Conservation (phyloP, 2,113 vertebrate species). For the Nicator chloris region DNA sequence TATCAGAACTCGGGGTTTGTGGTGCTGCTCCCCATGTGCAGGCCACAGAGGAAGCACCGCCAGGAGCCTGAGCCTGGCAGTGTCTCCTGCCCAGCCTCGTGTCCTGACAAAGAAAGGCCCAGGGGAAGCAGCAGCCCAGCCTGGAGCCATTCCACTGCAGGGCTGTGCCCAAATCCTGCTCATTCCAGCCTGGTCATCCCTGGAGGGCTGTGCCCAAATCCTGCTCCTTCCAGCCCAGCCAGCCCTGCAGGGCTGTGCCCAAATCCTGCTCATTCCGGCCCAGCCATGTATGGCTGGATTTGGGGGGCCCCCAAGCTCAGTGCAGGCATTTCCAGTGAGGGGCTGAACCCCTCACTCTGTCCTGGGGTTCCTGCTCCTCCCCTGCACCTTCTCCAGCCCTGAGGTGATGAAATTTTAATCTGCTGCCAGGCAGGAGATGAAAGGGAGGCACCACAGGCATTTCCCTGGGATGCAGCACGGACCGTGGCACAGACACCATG, state of each 20-base stretch:
- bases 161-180: not conserved
- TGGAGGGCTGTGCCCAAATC: not conserved
- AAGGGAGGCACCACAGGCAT: not conserved
- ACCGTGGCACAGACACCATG: fast-evolving
- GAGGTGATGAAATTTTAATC: conserved; percentile 7
- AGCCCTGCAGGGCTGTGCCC: not conserved
- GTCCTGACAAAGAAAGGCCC: fast-evolving
- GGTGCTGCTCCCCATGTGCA: not conserved
- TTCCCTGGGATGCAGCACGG: not conserved
- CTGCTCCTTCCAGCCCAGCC: not conserved
- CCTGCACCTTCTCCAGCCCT: not conserved
- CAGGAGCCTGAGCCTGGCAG: not conserved
- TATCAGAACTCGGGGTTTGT: fast-evolving
- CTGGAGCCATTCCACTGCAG: not conserved
- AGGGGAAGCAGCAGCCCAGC: not conserved
- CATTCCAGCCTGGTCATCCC: not conserved
- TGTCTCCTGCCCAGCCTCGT: not conserved
- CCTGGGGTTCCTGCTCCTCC: not conserved
- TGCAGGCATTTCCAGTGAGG: fast-evolving
- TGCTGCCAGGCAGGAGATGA: conserved; percentile 15
- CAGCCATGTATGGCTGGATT: fast-evolving
- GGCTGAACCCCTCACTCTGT: not conserved
- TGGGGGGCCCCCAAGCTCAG: not conserved
- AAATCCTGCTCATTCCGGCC: not conserved
- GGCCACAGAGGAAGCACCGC: fast-evolving